Conservation (phyloP, 2,113 vertebrate genomes). For the Hypanus sabinus region DNA sequence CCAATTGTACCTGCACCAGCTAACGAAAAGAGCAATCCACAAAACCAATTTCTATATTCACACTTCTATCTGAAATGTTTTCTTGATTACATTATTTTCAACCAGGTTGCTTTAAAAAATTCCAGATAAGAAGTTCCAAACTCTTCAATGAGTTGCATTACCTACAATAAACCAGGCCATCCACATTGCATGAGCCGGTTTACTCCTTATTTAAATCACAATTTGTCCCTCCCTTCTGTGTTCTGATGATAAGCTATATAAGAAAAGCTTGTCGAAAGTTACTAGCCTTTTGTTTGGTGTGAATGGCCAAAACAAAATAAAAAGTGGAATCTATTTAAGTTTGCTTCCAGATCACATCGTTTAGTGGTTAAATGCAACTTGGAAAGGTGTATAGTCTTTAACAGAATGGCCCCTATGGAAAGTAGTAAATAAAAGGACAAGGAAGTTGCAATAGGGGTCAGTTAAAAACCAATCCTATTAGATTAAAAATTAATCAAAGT, state of each 20-base stretch:
- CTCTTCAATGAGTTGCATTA: neutral
- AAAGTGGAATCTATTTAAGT: neutral
- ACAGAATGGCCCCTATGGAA: no score
- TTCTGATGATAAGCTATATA: neutral
- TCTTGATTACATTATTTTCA: neutral
- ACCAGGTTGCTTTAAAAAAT: neutral
- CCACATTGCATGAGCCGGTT: neutral
- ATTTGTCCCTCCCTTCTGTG: neutral
- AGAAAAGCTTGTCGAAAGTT: no score
- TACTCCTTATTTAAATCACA: neutral
- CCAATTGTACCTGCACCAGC: neutral
- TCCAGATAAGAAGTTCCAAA: neutral
- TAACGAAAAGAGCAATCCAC: neutral
- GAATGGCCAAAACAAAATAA: neutral
- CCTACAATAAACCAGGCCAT: neutral
- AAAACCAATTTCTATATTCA: neutral
- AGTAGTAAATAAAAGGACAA: neutral
- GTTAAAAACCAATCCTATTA: neutral
- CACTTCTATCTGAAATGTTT: neutral
- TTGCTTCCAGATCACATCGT: neutral
- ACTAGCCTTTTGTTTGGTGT: neutral
- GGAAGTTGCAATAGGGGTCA: neutral
- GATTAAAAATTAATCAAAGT: neutral
- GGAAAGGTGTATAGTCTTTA: neutral
- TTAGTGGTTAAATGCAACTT: neutral